A percentile compares a stretch with the other conserved stretches of the same genome.
phyloP scores from a whole-genome alignment of 2,113 vertebrate species.

The Calyptomena viridis region DNA sequence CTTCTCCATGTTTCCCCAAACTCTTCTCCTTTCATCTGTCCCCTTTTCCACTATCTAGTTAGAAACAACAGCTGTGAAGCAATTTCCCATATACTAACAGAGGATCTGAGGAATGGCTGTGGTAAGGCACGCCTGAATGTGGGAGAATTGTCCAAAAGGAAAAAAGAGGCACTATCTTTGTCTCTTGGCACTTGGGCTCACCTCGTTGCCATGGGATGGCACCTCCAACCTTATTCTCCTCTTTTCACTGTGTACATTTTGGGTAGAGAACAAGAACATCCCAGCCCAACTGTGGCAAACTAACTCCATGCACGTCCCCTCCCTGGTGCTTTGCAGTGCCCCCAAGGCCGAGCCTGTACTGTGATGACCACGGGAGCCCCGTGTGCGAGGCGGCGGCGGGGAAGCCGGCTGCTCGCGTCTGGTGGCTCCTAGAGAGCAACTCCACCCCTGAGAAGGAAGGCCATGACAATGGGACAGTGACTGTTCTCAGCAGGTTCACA shows the following conservation, averaged over 20 bases:
- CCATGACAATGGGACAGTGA: not conserved
- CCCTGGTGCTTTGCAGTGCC: not conserved
- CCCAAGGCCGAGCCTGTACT: not conserved
- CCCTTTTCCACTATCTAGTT: not conserved
- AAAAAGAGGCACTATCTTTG: rapidly evolving
- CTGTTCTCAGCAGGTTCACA: not conserved
- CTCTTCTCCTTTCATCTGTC: not conserved
- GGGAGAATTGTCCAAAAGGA: not conserved
- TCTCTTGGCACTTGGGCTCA: not conserved
- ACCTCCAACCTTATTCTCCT: not conserved
- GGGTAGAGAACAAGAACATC: not conserved
- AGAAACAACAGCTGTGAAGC: not conserved
- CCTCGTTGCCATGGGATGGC: rapidly evolving
- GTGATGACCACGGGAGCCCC: not conserved
- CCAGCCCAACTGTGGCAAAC: not conserved
- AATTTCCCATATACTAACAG: not conserved
- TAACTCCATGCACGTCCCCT: not conserved
- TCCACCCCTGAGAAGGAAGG: not conserved
- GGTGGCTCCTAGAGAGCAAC: not conserved
- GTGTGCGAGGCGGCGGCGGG: not conserved
- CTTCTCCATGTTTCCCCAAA: not conserved
- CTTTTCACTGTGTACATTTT: not conserved
- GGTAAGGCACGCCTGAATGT: too few relatives aligned
- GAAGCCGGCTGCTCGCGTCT: not conserved
- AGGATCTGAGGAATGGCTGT: not conserved